These are phyloP conservation scores for Antigone vipio DNA, from an alignment of 2,113 vertebrate genomes.

Conservation along the genomic window DNA sequence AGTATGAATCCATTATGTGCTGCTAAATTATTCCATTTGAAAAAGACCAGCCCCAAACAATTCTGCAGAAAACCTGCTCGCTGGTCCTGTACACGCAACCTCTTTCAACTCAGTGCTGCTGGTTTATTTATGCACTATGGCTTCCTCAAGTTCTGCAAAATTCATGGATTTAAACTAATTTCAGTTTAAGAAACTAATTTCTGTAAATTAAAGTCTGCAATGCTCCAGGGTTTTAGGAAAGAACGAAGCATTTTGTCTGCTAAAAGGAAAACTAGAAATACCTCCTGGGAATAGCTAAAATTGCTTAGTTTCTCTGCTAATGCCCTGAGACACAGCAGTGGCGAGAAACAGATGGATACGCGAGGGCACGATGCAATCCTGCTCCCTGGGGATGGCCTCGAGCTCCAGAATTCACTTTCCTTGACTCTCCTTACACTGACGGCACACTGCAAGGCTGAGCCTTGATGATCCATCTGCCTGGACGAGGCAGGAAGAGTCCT, in stretches of 20 bases:
- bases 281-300: neutral
- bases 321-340: neutral
- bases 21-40: neutral
- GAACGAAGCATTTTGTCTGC: neutral
- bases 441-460: neutral
- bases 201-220: neutral
- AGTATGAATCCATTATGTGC: accelerated
- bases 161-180: neutral
- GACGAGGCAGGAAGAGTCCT: accelerated
- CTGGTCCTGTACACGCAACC: neutral
- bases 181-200: neutral
- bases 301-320: neutral
- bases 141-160: neutral
- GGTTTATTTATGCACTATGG: neutral
- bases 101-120: neutral
- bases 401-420: neutral
- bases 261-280: neutral
- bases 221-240: neutral
- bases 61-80: neutral
- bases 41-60: neutral
- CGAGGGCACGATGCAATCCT: neutral
- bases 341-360: neutral
- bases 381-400: neutral
- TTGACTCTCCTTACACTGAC: neutral
- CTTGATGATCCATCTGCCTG: neutral